Base-by-base conservation (phyloP, 2,888 invertebrate species). In the Himalopsyche kuldschensis region DNA sequence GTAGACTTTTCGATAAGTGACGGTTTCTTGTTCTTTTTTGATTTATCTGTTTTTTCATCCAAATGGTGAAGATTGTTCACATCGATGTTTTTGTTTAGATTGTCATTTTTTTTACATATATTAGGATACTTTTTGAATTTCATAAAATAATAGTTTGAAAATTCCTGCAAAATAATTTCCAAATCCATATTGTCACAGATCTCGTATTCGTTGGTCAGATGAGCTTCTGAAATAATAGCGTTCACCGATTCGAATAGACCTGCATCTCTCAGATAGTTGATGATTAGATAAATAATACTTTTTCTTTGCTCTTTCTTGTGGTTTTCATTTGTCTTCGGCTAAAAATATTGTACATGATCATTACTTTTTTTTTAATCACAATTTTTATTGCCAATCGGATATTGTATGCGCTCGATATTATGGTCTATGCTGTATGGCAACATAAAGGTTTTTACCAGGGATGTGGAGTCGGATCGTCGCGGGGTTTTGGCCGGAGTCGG, bases 141-240 rank as follows among this genome's bases (percentile, higher is more conserved):
- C 75, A 96, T 91, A 87, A 95, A 93, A 89, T 96, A 97, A 90
- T 96, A 98, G 86, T 96, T 95, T 88, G 95, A 95, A 89, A 96
- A 98, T 88, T 98, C 98, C 92, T 97, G 94, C 83, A 98, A 90
- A 87, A 98, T 95, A 69, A 96, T 95, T 86, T 96, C 96, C 88
- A 98, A 90, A 89, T 98, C 97, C 83, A 98, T 94, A 88, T 98
- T 98, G 88, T 98, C 98, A 89, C 98, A 98, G 48, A 98, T 92
- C 88, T 94, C 92, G 88, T 94, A 94, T 84, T 94, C 94, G 6
- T 92, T 92, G 0, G 94, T 92, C 11, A 97, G 90, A 69, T 93
- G 94, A 0, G 97, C 96, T 89, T 98, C 98, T 27, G 91, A 90
- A 32, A 91, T 91, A 84, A 98, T 91, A 11, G 91, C 89, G 80